These are phyloP conservation scores for Calameuta pallipes DNA, from an alignment of 2,888 invertebrate genomes.

Conservation along the genomic window DNA sequence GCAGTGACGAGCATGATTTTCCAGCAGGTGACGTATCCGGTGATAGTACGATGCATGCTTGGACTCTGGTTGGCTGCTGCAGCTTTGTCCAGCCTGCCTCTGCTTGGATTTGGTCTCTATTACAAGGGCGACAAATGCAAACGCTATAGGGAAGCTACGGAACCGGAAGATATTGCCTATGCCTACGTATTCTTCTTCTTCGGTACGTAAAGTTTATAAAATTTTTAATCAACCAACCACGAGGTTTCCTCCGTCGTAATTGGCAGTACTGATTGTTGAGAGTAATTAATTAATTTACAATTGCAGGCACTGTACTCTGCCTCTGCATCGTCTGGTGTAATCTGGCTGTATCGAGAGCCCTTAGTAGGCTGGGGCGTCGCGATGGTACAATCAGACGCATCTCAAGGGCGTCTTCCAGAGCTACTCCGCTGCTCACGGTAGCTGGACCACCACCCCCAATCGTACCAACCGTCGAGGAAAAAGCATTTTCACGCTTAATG, in stretches of 20 bases:
- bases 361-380: conserved; percentile 71
- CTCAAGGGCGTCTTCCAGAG: conserved; percentile 57
- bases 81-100: conserved; percentile 79
- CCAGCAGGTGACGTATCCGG: conserved; percentile 84
- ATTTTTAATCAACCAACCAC: neutral
- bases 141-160: conserved; percentile 79
- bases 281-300: neutral
- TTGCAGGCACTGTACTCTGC: conserved; percentile 77
- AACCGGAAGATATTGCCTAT: conserved; percentile 76
- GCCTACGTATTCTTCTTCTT: conserved; percentile 81
- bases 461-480: conserved; percentile 79
- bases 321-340: conserved; percentile 85
- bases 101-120: conserved; percentile 71
- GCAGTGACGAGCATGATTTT: conserved; percentile 48
- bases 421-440: conserved; percentile 51
- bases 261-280: neutral
- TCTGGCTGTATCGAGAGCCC: conserved; percentile 81
- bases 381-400: conserved; percentile 55
- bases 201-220: conserved; percentile 70
- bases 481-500: conserved; percentile 88
- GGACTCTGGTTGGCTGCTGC: conserved; percentile 78
- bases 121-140: conserved; percentile 69
- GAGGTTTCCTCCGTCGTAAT: neutral
- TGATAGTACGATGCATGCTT: conserved; percentile 78
- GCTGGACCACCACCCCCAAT: conserved; percentile 48